Evolutionary conservation across 2,113 vertebrate species (phyloP), one percentile per base, ranked within the genome.

Genomic region (Arvicanthis niloticus): DNA sequence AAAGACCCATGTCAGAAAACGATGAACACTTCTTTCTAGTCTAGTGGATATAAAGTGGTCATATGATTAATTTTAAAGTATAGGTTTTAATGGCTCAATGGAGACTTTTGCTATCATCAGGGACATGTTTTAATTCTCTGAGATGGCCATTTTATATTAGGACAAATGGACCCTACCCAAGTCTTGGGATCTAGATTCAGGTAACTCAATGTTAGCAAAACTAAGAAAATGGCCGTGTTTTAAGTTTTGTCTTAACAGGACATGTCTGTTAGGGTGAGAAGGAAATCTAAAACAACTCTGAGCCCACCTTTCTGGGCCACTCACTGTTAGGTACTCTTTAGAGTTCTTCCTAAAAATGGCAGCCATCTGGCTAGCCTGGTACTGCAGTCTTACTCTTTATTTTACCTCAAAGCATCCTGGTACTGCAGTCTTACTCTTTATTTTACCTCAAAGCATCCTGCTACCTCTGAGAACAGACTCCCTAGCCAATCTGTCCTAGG

Each of bases 61-160:
- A 51, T 22, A 75, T 84, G 77, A 56, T n/a, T 93, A 31, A 12
- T 84, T 95, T 88, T 82, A 92, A 76, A 90, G 73, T 19, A 56
- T 9, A 22, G 2, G 12, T 40, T 70, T 89, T 24, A 76, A 67
- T 67, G 42, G 51, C 53, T 82, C 65, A 72, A 2, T 2, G 9
- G 40, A 56, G 31, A 7, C 34, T 75, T 86, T 70, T 24, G 42
- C 15, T 84, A 89, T 70, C 81, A 31, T 80, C 17, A 29, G 15
- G 16, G 16, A 16, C 40, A 24, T 42, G 24, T 73, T 51, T 80
- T 76, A 37, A 78, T 34, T 51, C 21, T 34, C 51, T 19, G 45
- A 60, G 68, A 75, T 15, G 51, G 48, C 29, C 67, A 40, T 76
- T 93, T n/a, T 81, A 88, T 21, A 80, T 6, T 16, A 72, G 58